Percentiles rank a stretch among this genome's conserved stretches.
Evolutionary conservation across 2,113 vertebrate genomes (phyloP).

Genomic region (Anser brachyrhynchus): DNA sequence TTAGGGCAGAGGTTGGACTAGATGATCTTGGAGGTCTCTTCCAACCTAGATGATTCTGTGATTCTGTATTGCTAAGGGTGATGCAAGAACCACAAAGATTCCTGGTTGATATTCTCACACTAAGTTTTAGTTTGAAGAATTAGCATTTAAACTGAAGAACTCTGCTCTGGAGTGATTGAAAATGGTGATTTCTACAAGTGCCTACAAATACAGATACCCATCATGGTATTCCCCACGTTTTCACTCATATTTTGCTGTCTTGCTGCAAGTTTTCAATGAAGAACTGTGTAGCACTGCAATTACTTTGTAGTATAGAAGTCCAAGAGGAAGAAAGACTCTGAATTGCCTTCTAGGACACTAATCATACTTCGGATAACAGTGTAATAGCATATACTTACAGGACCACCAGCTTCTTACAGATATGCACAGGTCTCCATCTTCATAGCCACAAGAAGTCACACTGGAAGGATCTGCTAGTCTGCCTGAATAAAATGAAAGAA

Average conservation of each 20-base stretch:
- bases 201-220: background rate
- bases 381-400: slow-evolving; percentile 69
- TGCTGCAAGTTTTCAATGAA: background rate
- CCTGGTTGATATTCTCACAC: background rate
- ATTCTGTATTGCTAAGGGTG: background rate
- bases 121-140: background rate
- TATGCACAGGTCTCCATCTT: slow-evolving; percentile 57
- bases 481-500: slow-evolving; percentile 58
- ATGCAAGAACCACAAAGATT: background rate
- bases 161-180: background rate
- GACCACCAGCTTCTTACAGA: slow-evolving; percentile 82
- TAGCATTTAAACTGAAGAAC: background rate
- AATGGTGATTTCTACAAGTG: background rate
- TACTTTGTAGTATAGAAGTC: background rate
- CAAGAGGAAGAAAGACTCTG: background rate
- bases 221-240: background rate
- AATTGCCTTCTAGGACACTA: background rate
- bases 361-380: background rate
- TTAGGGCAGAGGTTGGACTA: too few species aligned
- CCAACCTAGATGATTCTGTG: too few species aligned
- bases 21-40: too few species aligned
- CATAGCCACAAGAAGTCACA: slow-evolving; percentile 46
- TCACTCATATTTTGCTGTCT: background rate
- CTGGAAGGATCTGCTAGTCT: slow-evolving; percentile 73
- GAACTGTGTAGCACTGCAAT: background rate